Evolutionary conservation across 2,797 vertebrate genomes (phyloP).

Genomic region (Sebastes flavidus): DNA sequence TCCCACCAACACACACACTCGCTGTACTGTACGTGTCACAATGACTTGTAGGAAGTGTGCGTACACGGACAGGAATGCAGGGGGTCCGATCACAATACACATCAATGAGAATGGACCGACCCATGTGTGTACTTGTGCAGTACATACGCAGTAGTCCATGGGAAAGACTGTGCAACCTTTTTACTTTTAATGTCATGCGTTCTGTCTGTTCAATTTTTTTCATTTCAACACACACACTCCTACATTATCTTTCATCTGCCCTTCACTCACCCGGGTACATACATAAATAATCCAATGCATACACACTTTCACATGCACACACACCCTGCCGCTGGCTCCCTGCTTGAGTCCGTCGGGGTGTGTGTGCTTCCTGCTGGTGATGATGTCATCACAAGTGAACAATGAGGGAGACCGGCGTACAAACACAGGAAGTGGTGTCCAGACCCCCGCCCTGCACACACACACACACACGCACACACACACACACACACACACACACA

Average conservation of each 20-base stretch:
- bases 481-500: no score
- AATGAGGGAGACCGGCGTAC: constrained; percentile 81
- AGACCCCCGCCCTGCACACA: constrained; percentile 69
- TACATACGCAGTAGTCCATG: neutral
- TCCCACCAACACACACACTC: constrained; percentile 23
- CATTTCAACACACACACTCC: neutral
- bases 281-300: constrained; percentile 12
- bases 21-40: neutral
- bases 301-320: constrained; percentile 17
- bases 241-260: constrained; percentile 16
- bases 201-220: neutral
- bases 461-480: constrained; percentile 20
- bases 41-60: constrained; percentile 58
- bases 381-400: constrained; percentile 81
- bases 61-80: constrained; percentile 54
- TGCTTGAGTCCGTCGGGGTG: constrained; percentile 42
- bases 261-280: constrained; percentile 8
- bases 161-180: constrained; percentile 6
- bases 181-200: neutral
- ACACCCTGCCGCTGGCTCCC: constrained; percentile 29
- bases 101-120: constrained; percentile 33
- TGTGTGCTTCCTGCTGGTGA: constrained; percentile 77
- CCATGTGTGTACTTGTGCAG: neutral
- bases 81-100: constrained; percentile 24
- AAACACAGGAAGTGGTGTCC: constrained; percentile 85